Evolutionary conservation across 2,113 vertebrate species (phyloP).

Genomic region (Actenoides hombroni): DNA sequence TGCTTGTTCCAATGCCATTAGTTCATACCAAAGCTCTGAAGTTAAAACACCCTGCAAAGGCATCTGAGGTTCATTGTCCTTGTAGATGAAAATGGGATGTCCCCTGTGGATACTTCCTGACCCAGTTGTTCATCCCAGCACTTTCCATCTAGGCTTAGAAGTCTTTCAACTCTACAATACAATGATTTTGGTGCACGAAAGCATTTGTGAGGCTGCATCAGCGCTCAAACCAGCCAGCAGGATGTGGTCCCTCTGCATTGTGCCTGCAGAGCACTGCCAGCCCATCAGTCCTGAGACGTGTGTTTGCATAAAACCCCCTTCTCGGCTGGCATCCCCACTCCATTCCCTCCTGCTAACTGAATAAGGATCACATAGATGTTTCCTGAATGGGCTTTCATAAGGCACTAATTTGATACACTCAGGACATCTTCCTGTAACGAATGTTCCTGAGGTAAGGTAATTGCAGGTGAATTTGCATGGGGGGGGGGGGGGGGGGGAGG

Average conservation of each 20-base stretch:
- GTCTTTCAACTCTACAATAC: not conserved
- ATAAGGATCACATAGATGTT: not conserved
- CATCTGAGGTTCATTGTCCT: not conserved
- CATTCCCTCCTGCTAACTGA: conserved; percentile 4
- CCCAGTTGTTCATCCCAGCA: not conserved
- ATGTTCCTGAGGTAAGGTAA: conserved; percentile 4
- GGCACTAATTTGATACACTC: conserved; percentile 25
- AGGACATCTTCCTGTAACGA: conserved; percentile 1
- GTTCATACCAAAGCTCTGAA: not conserved
- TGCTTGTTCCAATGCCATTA: not conserved
- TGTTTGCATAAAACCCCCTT: not conserved
- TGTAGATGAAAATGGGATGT: not conserved
- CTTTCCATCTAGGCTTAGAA: not conserved
- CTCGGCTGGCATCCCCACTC: not conserved
- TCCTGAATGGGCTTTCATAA: conserved; percentile 11
- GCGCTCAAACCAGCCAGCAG: not conserved
- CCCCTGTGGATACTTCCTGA: not conserved
- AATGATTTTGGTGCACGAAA: not conserved
- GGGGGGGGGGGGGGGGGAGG: too few species aligned
- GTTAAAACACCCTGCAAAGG: not conserved
- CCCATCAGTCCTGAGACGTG: not conserved
- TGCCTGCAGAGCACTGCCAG: not conserved
- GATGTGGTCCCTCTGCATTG: not conserved
- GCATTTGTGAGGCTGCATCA: not conserved
- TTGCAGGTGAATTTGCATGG: not conserved